Conservation (phyloP, 2,888 invertebrate genomes). For the Trichogramma evanescens region DNA sequence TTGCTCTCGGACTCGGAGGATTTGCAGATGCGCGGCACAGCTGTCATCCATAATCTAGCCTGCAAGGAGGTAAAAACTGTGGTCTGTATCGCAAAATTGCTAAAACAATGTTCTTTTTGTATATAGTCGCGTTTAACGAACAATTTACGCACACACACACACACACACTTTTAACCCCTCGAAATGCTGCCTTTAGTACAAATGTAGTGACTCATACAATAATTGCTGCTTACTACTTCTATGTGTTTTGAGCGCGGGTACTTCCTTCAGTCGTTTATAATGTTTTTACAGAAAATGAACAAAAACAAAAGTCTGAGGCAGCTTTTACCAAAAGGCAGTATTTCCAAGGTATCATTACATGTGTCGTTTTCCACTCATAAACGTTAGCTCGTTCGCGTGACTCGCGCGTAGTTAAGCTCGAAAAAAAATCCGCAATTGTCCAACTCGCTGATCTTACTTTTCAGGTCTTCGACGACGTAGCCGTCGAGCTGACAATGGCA, state of each 20-base stretch:
- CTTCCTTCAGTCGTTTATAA: slow-evolving; percentile 43
- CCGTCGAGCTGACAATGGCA: slow-evolving; percentile 86
- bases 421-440: not conserved
- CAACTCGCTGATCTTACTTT: not conserved
- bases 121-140: not conserved
- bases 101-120: no score
- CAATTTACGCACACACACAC: not conserved
- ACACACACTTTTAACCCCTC: slow-evolving; percentile 20
- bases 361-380: slow-evolving; percentile 9
- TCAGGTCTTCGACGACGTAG: slow-evolving; percentile 89
- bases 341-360: slow-evolving; percentile 54
- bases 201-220: no score
- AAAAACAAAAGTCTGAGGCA: slow-evolving; percentile 58
- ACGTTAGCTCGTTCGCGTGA: not conserved
- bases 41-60: slow-evolving; percentile 83
- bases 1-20: slow-evolving; percentile 64
- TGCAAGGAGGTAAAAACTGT: slow-evolving; percentile 96
- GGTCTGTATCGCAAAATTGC: slow-evolving; percentile 65
- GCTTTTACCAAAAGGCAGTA: slow-evolving; percentile 58
- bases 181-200: slow-evolving; percentile 30
- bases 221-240: not conserved
- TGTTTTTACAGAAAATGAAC: slow-evolving; percentile 62
- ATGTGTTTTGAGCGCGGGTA: slow-evolving; percentile 31
- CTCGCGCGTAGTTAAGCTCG: not conserved
- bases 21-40: slow-evolving; percentile 75